phyloP scores from a whole-genome alignment of 2,797 vertebrate genomes.

The Oophaga sylvatica region DNA sequence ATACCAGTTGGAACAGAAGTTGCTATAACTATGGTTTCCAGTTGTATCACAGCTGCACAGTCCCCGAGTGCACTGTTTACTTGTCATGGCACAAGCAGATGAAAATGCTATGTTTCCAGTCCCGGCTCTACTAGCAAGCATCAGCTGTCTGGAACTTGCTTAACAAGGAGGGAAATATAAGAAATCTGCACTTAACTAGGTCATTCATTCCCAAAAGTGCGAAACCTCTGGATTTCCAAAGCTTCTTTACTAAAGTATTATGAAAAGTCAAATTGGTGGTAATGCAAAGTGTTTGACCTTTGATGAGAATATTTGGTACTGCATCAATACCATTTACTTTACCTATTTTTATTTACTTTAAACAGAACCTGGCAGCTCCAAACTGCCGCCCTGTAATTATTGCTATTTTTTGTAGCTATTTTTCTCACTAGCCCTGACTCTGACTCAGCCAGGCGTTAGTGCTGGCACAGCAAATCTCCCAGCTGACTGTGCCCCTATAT shows the following conservation, averaged over 20 bases:
- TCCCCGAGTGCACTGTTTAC: conserved; percentile 38
- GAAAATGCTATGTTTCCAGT: conserved; percentile 29
- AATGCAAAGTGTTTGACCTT: not conserved
- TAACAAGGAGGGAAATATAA: conserved; percentile 18
- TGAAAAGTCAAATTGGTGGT: not conserved
- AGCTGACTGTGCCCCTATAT: too few species aligned
- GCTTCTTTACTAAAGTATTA: not conserved
- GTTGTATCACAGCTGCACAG: conserved; percentile 45
- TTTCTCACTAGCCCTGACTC: too few species aligned
- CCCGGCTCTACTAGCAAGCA: conserved; percentile 15
- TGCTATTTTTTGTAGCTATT: too few species aligned
- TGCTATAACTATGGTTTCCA: conserved; percentile 41
- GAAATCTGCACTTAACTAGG: not conserved
- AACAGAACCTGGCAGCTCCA: too few species aligned
- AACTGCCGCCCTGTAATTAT: too few species aligned
- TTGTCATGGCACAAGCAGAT: conserved; percentile 35
- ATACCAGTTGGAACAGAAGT: conserved; percentile 46
- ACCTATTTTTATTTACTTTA: too few species aligned
- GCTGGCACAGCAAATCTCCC: too few species aligned
- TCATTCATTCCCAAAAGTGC: not conserved
- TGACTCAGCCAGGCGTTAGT: too few species aligned
- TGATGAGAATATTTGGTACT: not conserved
- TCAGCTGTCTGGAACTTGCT: conserved; percentile 42
- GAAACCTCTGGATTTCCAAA: not conserved
- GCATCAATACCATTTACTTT: not conserved